Percentiles rank a stretch among this genome's conserved stretches.
These are phyloP conservation scores for Dorcus hopei DNA, from an alignment of 2,888 invertebrate species.

Conservation along the genomic window DNA sequence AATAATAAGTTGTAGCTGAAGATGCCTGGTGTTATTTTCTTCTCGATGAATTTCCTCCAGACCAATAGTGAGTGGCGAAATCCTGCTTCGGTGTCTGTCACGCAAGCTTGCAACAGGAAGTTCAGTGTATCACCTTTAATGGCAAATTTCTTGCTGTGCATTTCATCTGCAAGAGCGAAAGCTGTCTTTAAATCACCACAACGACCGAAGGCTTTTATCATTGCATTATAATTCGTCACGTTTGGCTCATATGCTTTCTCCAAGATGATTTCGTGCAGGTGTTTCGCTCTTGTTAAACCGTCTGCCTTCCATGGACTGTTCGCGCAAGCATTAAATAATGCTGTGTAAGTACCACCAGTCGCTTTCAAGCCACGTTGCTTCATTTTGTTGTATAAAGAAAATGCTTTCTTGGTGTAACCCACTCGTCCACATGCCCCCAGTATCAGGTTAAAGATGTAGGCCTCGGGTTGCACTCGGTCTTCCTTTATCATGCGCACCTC, in stretches of 20 bases:
- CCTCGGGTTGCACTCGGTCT: slow-evolving; percentile 75
- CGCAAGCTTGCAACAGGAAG: slow-evolving; percentile 81
- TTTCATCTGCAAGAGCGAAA: slow-evolving; percentile 81
- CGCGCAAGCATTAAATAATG: slow-evolving; percentile 85
- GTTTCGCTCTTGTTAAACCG: slow-evolving; percentile 66
- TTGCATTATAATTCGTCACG: slow-evolving; percentile 75
- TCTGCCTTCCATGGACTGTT: slow-evolving; percentile 68
- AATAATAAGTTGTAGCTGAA: slow-evolving; percentile 80
- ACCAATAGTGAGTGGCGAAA: slow-evolving; percentile 77
- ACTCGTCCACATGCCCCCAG: slow-evolving; percentile 78
- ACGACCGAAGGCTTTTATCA: slow-evolving; percentile 89
- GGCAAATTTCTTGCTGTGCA: slow-evolving; percentile 62
- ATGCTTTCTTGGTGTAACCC: slow-evolving; percentile 84
- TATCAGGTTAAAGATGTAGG: slow-evolving; percentile 78
- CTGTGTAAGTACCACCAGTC: slow-evolving; percentile 74
- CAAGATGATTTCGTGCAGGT: slow-evolving; percentile 65
- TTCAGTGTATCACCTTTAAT: slow-evolving; percentile 69
- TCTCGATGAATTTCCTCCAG: slow-evolving; percentile 78
- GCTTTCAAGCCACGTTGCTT: slow-evolving; percentile 67
- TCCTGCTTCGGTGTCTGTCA: slow-evolving; percentile 74
- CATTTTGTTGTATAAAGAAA: slow-evolving; percentile 79
- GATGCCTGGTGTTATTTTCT: slow-evolving; percentile 64
- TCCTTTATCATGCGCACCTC: slow-evolving; percentile 73
- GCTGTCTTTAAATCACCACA: slow-evolving; percentile 76
- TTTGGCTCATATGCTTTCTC: slow-evolving; percentile 70